Conservation (phyloP, 2,113 vertebrate genomes). For the Motacilla alba region DNA sequence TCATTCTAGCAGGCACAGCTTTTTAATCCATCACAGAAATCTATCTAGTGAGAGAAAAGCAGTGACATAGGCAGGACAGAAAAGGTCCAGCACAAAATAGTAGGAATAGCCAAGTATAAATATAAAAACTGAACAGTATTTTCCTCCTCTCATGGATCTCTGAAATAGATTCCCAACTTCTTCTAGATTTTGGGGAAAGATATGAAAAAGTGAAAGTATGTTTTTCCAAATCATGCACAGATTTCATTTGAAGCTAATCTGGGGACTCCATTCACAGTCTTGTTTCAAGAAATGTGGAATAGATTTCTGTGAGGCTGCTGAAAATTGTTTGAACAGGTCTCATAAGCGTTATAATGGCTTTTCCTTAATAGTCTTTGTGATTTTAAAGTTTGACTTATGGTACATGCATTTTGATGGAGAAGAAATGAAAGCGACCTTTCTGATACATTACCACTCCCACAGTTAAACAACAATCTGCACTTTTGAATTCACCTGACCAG, state of each 20-base stretch:
- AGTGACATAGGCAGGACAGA: background rate
- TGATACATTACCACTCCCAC: background rate
- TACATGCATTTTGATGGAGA: background rate
- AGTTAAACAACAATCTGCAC: background rate
- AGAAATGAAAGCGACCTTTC: background rate
- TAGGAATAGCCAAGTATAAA: background rate
- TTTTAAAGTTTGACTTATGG: background rate
- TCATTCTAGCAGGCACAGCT: conserved; percentile 18
- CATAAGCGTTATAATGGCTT: background rate
- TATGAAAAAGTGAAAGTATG: background rate
- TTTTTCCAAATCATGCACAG: background rate
- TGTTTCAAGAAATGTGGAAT: background rate
- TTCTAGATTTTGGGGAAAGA: background rate
- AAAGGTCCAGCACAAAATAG: background rate
- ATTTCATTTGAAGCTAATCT: background rate
- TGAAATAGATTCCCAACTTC: background rate
- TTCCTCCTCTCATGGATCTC: background rate
- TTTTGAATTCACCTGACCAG: background rate
- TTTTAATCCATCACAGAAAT: conserved; percentile 8
- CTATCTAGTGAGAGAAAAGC: background rate
- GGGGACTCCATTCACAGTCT: background rate
- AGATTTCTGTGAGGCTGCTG: background rate
- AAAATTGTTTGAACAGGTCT: background rate
- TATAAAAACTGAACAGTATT: background rate
- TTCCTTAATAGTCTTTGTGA: background rate